Conservation (phyloP, 2,113 vertebrate genomes). For the Hyaena hyaena region DNA sequence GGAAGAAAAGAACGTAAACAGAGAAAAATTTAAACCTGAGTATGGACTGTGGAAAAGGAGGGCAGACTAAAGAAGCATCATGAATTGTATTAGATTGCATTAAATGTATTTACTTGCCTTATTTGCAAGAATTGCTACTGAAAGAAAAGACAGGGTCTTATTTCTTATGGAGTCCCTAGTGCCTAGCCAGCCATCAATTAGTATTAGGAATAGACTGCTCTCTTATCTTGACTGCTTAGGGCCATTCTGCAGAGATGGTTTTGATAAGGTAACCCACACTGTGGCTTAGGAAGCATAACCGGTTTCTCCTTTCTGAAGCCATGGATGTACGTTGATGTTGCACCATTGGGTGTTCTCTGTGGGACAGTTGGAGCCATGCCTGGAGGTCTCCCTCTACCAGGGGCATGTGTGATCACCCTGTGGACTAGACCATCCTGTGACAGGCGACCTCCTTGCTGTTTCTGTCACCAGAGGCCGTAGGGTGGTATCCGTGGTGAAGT, state of each 20-base stretch:
- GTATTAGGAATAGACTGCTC: neutral
- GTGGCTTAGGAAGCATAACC: neutral
- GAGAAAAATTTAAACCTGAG: constrained; percentile 55
- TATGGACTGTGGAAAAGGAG: neutral
- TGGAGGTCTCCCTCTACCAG: neutral
- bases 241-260: neutral
- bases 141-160: neutral
- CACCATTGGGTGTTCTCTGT: neutral
- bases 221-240: neutral
- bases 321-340: no score
- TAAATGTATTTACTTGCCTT: neutral
- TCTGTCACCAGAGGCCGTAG: neutral
- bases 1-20: constrained; percentile 36
- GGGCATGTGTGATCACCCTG: fast-evolving
- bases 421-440: neutral
- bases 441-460: neutral
- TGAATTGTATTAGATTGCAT: neutral
- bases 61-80: neutral
- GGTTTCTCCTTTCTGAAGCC: neutral
- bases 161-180: neutral
- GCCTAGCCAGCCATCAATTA: neutral
- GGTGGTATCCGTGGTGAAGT: neutral
- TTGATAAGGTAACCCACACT: neutral
- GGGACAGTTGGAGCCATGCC: neutral
- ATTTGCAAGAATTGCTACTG: neutral